phyloP scores from a whole-genome alignment of 2,113 vertebrate genomes.

The Hystrix cristata region DNA sequence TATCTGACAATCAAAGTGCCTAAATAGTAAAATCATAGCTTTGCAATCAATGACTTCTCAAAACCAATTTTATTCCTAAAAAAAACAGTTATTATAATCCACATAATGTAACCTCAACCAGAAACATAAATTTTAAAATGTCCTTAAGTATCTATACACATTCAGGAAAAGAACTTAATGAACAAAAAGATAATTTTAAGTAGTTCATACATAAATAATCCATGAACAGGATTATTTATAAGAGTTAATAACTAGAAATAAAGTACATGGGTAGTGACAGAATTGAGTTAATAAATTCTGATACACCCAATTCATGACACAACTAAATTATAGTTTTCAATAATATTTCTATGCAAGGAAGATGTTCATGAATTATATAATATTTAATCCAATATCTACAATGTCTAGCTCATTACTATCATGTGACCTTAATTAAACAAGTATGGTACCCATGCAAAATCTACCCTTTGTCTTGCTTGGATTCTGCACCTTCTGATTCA shows the following conservation, averaged over 20 bases:
- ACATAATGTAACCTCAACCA: rapidly evolving
- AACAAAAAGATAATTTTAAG: not conserved
- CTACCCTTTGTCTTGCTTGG: not conserved
- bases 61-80: not conserved
- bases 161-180: not conserved
- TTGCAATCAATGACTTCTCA: not conserved
- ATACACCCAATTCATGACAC: not conserved
- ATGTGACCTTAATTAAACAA: not conserved
- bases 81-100: not conserved
- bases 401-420: not conserved
- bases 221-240: not conserved
- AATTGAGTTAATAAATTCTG: conserved; percentile 1
- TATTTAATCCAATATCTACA: not conserved
- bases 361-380: not conserved
- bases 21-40: not conserved
- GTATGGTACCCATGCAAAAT: not conserved
- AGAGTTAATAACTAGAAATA: not conserved
- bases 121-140: not conserved
- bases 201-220: not conserved
- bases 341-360: not conserved
- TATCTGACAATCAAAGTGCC: not conserved
- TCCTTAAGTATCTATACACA: not conserved
- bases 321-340: not conserved
- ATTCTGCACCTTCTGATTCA: not conserved
- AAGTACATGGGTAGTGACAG: not conserved